These are phyloP conservation scores for Lutraria rhynchaena DNA, from an alignment of 1,140 invertebrate species.

Conservation along the genomic window DNA sequence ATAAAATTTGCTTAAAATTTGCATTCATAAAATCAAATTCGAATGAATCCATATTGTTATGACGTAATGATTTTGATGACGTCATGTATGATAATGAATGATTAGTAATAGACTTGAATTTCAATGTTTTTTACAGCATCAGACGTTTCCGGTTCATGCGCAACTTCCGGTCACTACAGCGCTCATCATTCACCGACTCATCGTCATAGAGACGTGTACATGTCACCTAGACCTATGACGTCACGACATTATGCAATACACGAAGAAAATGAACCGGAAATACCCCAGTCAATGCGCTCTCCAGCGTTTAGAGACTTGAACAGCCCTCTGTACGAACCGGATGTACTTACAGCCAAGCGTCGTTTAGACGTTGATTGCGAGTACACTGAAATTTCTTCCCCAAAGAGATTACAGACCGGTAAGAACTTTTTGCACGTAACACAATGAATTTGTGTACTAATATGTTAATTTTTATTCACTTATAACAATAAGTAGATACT, in stretches of 20 bases:
- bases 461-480: too few species aligned
- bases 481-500: too few species aligned
- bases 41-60: too few species aligned
- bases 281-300: constrained; percentile 30
- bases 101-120: too few species aligned
- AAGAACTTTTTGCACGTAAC: neutral
- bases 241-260: constrained; percentile 28
- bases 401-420: constrained; percentile 46
- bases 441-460: too few species aligned
- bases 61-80: too few species aligned
- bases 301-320: constrained; percentile 17
- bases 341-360: constrained; percentile 37
- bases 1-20: too few species aligned
- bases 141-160: neutral
- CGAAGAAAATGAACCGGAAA: constrained; percentile 45
- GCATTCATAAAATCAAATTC: too few species aligned
- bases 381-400: constrained; percentile 24
- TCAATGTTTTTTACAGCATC: constrained; percentile 4
- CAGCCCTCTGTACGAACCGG: constrained; percentile 7
- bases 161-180: constrained; percentile 3
- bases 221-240: constrained; percentile 24
- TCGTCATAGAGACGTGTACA: constrained; percentile 35
- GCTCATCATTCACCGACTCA: neutral
- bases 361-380: constrained; percentile 45
- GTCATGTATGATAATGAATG: too few species aligned